Conservation (phyloP, 2,797 vertebrate genomes). For the Pseudocheirus occidentalis region DNA sequence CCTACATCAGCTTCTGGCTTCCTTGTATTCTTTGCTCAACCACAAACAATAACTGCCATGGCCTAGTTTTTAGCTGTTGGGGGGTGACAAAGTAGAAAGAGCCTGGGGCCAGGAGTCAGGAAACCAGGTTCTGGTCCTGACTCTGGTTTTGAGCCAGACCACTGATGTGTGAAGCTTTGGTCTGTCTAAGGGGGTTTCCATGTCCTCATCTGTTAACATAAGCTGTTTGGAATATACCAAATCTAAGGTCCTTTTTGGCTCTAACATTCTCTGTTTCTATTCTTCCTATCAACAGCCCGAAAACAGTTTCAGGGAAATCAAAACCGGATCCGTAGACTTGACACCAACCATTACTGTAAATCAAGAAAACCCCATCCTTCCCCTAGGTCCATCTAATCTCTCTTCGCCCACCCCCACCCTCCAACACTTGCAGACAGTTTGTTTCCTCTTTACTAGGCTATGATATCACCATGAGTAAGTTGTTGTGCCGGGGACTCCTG, state of each 20-base stretch:
- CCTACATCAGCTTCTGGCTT: neutral
- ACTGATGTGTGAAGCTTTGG: neutral
- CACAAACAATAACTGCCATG: neutral
- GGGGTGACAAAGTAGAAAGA: neutral
- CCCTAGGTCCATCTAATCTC: fast-evolving
- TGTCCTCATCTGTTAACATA: neutral
- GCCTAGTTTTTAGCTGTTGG: neutral
- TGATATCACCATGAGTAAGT: conserved; percentile 1
- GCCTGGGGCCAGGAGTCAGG: neutral
- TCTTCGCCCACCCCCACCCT: neutral
- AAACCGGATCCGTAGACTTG: conserved; percentile 10
- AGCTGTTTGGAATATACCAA: neutral
- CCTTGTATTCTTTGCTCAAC: neutral
- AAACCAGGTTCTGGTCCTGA: neutral
- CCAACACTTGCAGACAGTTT: neutral
- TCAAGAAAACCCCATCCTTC: neutral
- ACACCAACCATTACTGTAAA: conserved; percentile 13
- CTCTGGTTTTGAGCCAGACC: neutral
- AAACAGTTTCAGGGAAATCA: conserved; percentile 41
- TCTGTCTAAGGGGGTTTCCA: neutral
- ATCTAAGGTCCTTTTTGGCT: neutral
- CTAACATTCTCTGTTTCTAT: neutral
- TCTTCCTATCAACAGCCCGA: conserved; percentile 39
- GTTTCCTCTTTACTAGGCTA: neutral
- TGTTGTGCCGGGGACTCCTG: conserved; percentile 64